phyloP scores from a whole-genome alignment of 2,113 vertebrate genomes.

The western clawed frog (Xenopus tropicalis) region UCB_Xtro_10.0 CM004445.2:5003001-5003500 shows the following conservation, averaged over 20 bases:
- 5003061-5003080: not conserved
- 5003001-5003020: not conserved
- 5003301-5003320: not conserved
- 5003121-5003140: not conserved
- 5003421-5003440: not conserved
- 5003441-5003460: not conserved
- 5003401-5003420: not conserved
- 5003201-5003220: not conserved
- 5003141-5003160: not conserved
- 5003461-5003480: not conserved
- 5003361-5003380: not conserved
- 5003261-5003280: not conserved
- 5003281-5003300: not conserved
- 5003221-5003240: not conserved
- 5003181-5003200: too few relatives aligned
- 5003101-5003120: not conserved
- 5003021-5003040: too few relatives aligned
- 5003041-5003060: not conserved
- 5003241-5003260: not conserved
- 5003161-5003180: not conserved
- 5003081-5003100: conserved; percentile 1
- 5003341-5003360: too few relatives aligned
- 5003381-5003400: not conserved
- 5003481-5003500: too few relatives aligned
- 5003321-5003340: not conserved